Percentiles rank a stretch among this genome's conserved stretches.
phyloP scores from a whole-genome alignment of 2,888 invertebrate species.

The Ophion slaviceki region DNA sequence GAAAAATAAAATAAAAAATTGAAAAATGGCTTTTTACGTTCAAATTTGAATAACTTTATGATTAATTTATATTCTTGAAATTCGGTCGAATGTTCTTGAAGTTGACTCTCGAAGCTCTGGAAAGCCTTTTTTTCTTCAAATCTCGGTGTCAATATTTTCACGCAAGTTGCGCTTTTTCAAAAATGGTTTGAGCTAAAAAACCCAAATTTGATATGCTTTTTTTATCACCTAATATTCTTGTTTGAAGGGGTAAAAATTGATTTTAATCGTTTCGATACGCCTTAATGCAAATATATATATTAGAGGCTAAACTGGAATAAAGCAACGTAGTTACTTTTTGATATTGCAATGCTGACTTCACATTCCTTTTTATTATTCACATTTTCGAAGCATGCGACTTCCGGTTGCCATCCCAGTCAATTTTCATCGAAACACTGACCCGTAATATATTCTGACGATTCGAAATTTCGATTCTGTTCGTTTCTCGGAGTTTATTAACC shows the following conservation, averaged over 20 bases:
- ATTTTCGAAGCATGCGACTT: not conserved
- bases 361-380: not conserved
- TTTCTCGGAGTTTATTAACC: not conserved
- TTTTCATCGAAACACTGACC: not conserved
- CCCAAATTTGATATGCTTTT: not conserved
- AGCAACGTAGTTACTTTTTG: not conserved
- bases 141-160: not conserved
- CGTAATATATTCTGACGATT: not conserved
- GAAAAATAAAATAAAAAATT: too few relatives aligned
- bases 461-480: constrained; percentile 2
- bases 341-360: not conserved
- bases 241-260: not conserved
- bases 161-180: not conserved
- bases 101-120: too few relatives aligned
- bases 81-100: too few relatives aligned
- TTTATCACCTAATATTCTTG: not conserved
- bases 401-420: not conserved
- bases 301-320: not conserved
- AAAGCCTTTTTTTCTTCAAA: not conserved
- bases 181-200: not conserved
- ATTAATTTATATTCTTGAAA: too few relatives aligned
- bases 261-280: not conserved
- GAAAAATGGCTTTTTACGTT: not conserved
- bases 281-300: not conserved
- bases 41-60: not conserved